Percentiles rank a stretch among this genome's conserved stretches.
phyloP scores from a whole-genome alignment of 2,888 invertebrate genomes.

The Leptogaster cylindrica region DNA sequence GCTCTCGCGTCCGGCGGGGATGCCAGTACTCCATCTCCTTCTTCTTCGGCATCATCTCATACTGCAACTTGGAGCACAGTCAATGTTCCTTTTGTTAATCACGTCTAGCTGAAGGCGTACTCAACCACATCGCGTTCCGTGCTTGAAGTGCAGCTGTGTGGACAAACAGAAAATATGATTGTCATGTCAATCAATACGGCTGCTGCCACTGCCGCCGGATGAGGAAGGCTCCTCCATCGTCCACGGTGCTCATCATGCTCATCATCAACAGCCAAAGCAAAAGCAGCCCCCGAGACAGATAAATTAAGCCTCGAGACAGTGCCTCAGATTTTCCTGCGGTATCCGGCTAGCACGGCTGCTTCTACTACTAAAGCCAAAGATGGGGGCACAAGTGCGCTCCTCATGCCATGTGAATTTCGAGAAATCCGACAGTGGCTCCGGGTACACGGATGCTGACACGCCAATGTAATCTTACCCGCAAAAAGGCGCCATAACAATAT shows the following conservation, averaged over 20 bases:
- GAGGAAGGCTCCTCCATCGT: no score
- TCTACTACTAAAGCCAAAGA: background rate
- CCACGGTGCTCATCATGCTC: no score
- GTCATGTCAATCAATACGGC: constrained; percentile 21
- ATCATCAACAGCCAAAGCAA: no score
- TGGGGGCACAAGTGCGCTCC: background rate
- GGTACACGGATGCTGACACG: constrained; percentile 12
- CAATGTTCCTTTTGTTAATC: constrained; percentile 19
- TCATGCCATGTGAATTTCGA: constrained; percentile 9
- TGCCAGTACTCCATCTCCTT: constrained; percentile 4
- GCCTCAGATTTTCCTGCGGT: background rate
- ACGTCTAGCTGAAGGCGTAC: constrained; percentile 30
- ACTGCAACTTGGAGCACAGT: background rate
- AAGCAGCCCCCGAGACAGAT: background rate
- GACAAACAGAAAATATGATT: constrained; percentile 28
- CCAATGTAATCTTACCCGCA: constrained; percentile 13
- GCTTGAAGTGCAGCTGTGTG: constrained; percentile 15
- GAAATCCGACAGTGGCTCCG: constrained; percentile 19
- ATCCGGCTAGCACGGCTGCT: background rate
- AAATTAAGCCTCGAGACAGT: background rate
- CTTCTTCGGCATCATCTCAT: background rate
- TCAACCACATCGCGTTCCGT: constrained; percentile 15
- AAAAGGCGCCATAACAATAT: constrained; percentile 32
- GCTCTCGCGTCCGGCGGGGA: background rate
- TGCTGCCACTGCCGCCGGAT: background rate